Base-by-base conservation (phyloP, 2,797 vertebrate species). In the Botia almorhae region DNA sequence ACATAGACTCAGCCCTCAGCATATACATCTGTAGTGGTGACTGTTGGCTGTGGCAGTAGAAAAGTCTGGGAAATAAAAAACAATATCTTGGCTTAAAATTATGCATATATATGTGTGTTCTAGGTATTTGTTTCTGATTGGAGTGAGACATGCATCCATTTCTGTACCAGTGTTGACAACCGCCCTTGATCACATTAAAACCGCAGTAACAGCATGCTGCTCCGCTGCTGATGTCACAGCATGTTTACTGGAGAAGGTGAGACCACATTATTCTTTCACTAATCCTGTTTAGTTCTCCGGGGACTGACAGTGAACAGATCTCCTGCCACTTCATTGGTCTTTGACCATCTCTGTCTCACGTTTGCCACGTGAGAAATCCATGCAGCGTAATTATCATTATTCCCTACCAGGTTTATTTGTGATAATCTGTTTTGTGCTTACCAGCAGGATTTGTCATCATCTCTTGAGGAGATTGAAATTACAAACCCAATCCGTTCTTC, bases 91-190 rank as follows among this genome's bases (percentile, higher is more conserved):
- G 3, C 16, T 6, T 4, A 72, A 63, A 13, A 46, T 8, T 10
- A 46, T 46, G 13, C 7, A 16, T 48, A 2, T 80, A 16, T 79
- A 2, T 67, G 2, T 26, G 2, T 81, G 48, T 26, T 81, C 17
- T 69, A 95, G 94, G 76, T 91, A 87, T 77, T 67, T 88, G 8
- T 93, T 92, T 43, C 91, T 93, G 81, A 39, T 91, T 81, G 88
- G 89, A 2, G 89, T 87, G 70, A 90, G 87, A 36, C 60, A 89
- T 26, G 83, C 91, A 56, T 87, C 56, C 4, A 4, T 92, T 68
- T 92, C 93, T 0, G 89, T 93, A 0, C 90, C 92, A 0, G 72
- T 93, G 81, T 86, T 94, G 0, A 71, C 84, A 67, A 91, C 88
- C 69, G 19, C 93, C 0, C 88, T 92, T 0, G 89, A 86, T 0